These are phyloP conservation scores for Mactra quadrangularis DNA, from an alignment of 1,140 invertebrate species.

Conservation along the genomic window DNA sequence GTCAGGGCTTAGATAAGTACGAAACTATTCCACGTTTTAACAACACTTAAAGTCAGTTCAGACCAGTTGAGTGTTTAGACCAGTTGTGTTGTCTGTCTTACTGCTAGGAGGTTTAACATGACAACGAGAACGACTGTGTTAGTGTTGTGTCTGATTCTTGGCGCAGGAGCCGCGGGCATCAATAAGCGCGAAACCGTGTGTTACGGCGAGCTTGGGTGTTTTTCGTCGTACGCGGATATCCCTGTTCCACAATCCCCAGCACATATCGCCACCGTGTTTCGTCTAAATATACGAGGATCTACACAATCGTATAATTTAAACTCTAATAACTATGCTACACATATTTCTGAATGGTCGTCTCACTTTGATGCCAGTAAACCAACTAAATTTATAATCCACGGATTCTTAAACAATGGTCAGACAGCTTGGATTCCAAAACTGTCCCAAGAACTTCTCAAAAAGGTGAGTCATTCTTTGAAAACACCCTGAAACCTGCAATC, in stretches of 20 bases:
- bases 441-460: constrained; percentile 63
- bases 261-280: constrained; percentile 33
- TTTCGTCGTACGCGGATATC: constrained; percentile 18
- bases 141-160: too few relatives aligned
- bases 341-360: constrained; percentile 17
- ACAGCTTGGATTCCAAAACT: constrained; percentile 55
- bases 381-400: constrained; percentile 72
- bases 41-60: too few relatives aligned
- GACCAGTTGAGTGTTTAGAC: too few relatives aligned
- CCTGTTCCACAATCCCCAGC: constrained; percentile 21
- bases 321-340: not conserved
- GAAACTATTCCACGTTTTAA: too few relatives aligned
- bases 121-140: too few relatives aligned
- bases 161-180: too few relatives aligned
- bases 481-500: too few relatives aligned
- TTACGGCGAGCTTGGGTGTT: constrained; percentile 43
- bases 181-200: constrained; percentile 16
- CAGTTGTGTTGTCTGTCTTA: too few relatives aligned
- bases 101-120: too few relatives aligned
- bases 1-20: too few relatives aligned
- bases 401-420: constrained; percentile 60
- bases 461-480: too few relatives aligned
- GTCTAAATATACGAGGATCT: constrained; percentile 4
- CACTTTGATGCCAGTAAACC: constrained; percentile 56
- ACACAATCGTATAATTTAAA: not conserved